Evolutionary conservation across 2,797 vertebrate genomes (phyloP).

Genomic region (Rallus crepitans): DNA sequence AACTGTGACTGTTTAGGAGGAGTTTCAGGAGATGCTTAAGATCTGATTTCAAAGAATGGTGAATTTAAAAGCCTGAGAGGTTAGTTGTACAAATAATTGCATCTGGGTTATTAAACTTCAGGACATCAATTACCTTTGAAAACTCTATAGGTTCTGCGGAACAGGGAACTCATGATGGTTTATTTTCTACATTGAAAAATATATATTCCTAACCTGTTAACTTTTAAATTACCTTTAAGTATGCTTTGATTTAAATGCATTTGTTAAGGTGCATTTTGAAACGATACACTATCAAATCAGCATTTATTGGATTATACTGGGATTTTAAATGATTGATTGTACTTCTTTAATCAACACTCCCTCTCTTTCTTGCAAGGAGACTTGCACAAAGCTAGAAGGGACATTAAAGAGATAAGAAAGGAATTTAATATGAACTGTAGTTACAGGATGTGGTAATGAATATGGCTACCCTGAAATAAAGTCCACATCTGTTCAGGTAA

Average conservation of each 20-base stretch:
- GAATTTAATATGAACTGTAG: conserved; percentile 15
- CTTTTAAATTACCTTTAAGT: neutral
- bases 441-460: neutral
- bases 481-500: conserved; percentile 41
- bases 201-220: neutral
- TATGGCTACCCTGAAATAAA: neutral
- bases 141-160: neutral
- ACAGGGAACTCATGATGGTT: neutral
- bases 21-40: neutral
- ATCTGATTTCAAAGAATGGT: conserved; percentile 8
- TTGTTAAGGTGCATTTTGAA: conserved; percentile 4
- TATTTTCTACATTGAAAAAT: neutral
- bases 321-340: neutral
- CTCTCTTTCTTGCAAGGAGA: neutral
- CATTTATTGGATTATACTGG: neutral
- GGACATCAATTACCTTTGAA: neutral
- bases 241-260: neutral
- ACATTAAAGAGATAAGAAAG: conserved; percentile 20
- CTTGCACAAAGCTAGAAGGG: neutral
- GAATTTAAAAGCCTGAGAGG: neutral
- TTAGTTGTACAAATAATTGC: neutral
- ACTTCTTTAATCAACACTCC: neutral
- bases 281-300: neutral
- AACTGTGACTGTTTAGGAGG: neutral
- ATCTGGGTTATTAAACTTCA: conserved; percentile 3